Base-by-base conservation (phyloP, 2,113 vertebrate species). In the Ictalurus punctatus region DNA sequence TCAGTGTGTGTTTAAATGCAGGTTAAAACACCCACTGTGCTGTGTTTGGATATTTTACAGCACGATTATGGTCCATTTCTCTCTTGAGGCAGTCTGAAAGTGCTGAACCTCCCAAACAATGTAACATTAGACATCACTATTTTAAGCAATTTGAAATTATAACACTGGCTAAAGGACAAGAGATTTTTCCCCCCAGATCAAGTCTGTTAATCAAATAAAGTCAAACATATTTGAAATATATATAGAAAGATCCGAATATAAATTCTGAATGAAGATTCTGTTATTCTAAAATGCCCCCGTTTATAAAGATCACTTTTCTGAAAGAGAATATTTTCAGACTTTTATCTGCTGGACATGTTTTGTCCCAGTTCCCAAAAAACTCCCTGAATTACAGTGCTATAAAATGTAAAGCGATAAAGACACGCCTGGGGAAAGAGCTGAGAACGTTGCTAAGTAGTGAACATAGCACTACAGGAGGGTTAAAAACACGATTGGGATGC, bases 391-490 rank as follows among this genome's bases (percentile, higher is more conserved):
- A 14, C 30, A 83, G 30, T 16, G 34, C 81, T 83, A 83, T 83
- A 61, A 83, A 83, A 37, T 7, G 58, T 40, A 83, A 83, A 83
- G 81, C 14, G 81, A 63, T 83, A 83, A 83, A 83, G 34, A 83
- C 58, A 37, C 9, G 84, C 84, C 84, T 71, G 44, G 65, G 84
- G 48, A 71, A 73, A 73, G 63, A 69, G 48, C n/a, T 48, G 19
- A 58, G n/a, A 85, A 85, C 52, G n/a, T 85, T 73, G 48, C 65
- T 85, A 85, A 85, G 67, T 85, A 85, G 63, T 85, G 84, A 83
- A 83, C 58, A 40, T 83, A 27, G 84, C 84, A 85, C 67, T 85
- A 73, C 84, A 85, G 84, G 67, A 85, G 84, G 84, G 84, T 71
- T 85, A 85, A 85, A 85, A 73, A 71, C n/a, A 73, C 17, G 65